Conservation (phyloP, 1,140 invertebrate species). For the Chelonus insularis region DNA sequence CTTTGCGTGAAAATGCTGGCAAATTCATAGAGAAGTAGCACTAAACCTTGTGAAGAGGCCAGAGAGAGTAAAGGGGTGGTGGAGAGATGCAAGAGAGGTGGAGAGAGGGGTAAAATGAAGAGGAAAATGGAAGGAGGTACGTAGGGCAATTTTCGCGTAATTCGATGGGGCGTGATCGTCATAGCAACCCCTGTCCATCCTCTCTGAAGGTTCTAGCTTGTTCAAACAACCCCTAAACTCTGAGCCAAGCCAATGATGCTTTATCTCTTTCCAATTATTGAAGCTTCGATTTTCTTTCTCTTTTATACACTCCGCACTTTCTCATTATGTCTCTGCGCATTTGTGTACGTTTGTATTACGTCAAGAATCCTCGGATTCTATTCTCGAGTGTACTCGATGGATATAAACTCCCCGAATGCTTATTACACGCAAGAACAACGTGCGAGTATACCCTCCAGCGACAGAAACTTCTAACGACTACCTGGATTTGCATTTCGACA, state of each 20-base stretch:
- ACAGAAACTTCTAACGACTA: constrained; percentile 17
- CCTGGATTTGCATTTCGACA: constrained; percentile 13
- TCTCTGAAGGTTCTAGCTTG: constrained; percentile 52
- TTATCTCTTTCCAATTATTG: constrained; percentile 19
- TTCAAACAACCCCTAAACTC: constrained; percentile 55
- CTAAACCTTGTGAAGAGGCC: background rate
- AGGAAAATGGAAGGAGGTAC: constrained; percentile 41
- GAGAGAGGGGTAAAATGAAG: constrained; percentile 16
- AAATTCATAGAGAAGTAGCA: background rate
- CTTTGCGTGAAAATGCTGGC: background rate
- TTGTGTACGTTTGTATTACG: background rate
- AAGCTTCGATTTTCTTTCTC: constrained; percentile 13
- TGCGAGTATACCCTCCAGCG: constrained; percentile 5
- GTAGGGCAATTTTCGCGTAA: constrained; percentile 59
- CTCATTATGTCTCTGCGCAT: background rate
- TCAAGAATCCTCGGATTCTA: background rate
- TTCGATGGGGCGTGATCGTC: constrained; percentile 60
- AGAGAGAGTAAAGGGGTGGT: background rate
- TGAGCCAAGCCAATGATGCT: constrained; percentile 27
- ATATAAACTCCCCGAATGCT: background rate
- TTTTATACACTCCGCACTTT: background rate
- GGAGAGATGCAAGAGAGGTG: constrained; percentile 9
- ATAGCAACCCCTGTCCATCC: constrained; percentile 53
- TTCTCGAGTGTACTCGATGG: background rate
- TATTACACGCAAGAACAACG: background rate